Percentiles rank a stretch among this genome's conserved stretches.
Evolutionary conservation across 1,140 invertebrate species (phyloP).

Genomic region (Augochlora pura): DNA sequence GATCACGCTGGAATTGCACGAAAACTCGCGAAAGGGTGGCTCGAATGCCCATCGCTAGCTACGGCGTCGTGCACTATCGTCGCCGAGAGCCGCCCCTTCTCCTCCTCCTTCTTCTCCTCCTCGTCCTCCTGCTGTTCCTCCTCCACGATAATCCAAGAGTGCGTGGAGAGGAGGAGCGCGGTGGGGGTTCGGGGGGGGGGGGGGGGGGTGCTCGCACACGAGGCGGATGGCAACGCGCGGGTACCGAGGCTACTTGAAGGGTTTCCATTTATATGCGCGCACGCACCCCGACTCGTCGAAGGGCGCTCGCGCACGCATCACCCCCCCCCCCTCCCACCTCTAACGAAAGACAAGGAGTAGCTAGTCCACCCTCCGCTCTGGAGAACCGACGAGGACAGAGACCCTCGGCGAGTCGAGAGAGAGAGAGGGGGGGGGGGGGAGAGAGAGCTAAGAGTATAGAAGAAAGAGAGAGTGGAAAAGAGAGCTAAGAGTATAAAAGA

Average conservation of each 20-base stretch:
- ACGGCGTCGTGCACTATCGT: constrained; percentile 25
- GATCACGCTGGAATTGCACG: not conserved
- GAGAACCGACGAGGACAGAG: not conserved
- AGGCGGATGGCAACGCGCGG: constrained; percentile 62
- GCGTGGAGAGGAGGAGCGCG: constrained; percentile 34
- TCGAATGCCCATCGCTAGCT: constrained; percentile 10
- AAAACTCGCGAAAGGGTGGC: not conserved
- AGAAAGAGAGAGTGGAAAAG: too few species aligned
- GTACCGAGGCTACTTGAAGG: constrained; percentile 72
- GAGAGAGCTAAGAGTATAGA: constrained; percentile 8
- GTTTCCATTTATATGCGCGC: constrained; percentile 75
- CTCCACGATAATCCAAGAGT: constrained; percentile 70
- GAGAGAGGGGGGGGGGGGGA: not conserved
- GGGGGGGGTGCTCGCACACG: constrained; percentile 55
- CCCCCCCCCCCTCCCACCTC: too few species aligned
- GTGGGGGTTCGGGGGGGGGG: not conserved
- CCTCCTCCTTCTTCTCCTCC: not conserved
- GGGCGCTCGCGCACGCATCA: constrained; percentile 44
- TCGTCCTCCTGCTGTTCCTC: not conserved
- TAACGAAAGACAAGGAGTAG: constrained; percentile 2
- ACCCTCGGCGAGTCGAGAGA: not conserved
- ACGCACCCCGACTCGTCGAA: constrained; percentile 56
- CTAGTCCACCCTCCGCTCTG: not conserved
- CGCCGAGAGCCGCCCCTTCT: not conserved
- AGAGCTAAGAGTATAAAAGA: not conserved